Evolutionary conservation across 2,888 invertebrate genomes (phyloP).

Genomic region (Clanis bilineata): DNA sequence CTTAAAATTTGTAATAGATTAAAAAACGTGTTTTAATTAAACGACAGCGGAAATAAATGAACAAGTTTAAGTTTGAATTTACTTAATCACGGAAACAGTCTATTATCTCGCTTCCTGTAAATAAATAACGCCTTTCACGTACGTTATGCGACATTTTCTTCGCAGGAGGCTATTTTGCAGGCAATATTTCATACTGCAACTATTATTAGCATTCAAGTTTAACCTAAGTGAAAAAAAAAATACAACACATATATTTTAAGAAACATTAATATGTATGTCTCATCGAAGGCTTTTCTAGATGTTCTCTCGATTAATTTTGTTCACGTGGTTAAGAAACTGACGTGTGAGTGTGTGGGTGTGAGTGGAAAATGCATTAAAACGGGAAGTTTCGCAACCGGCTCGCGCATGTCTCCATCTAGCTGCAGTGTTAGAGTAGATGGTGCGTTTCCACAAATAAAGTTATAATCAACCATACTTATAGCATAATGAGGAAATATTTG

Average conservation of each 20-base stretch:
- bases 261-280: background rate
- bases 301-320: slow-evolving; percentile 17
- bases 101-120: background rate
- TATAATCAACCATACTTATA: too few relatives aligned
- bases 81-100: background rate
- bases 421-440: background rate
- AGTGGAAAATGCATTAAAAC: slow-evolving; percentile 43
- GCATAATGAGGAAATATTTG: too few relatives aligned
- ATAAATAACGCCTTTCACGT: background rate
- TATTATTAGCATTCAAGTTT: too few relatives aligned
- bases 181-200: background rate
- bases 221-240: too few relatives aligned
- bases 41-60: too few relatives aligned
- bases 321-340: slow-evolving; percentile 15
- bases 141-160: background rate
- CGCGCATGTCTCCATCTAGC: slow-evolving; percentile 5
- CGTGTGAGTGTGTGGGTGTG: too few relatives aligned
- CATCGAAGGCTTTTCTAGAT: slow-evolving; percentile 23
- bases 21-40: too few relatives aligned
- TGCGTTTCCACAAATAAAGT: background rate
- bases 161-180: background rate
- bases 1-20: too few relatives aligned
- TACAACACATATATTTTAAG: too few relatives aligned
- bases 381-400: slow-evolving; percentile 63
- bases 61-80: background rate